A percentile compares a stretch with the other conserved stretches of the same genome.
phyloP scores from a whole-genome alignment of 2,797 vertebrate genomes.

The Cetoscarus ocellatus region DNA sequence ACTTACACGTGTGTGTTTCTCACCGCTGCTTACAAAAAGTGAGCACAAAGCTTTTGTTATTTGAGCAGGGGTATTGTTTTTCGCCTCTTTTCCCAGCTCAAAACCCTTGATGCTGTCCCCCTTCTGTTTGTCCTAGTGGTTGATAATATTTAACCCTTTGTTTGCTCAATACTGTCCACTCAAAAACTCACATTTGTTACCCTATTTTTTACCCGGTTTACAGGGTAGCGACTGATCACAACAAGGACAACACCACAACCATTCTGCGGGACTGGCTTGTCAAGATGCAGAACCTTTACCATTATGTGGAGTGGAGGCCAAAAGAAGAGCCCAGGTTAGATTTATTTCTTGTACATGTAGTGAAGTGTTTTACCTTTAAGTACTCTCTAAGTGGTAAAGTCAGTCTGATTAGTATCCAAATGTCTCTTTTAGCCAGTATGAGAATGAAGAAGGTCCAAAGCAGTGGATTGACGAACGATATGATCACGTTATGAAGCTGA shows the following conservation, averaged over 20 bases:
- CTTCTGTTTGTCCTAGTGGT: background rate
- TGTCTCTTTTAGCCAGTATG: conserved; percentile 80
- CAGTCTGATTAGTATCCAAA: conserved; percentile 3
- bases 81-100: conserved; percentile 32
- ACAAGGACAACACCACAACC: conserved; percentile 90
- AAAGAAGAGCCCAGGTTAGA: conserved; percentile 88
- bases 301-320: conserved; percentile 94
- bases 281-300: conserved; percentile 90
- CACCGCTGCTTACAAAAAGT: conserved; percentile 29
- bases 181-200: conserved; percentile 22
- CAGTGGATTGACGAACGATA: conserved; percentile 91
- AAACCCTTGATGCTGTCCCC: conserved; percentile 16
- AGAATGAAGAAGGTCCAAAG: conserved; percentile 90
- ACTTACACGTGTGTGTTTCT: conserved; percentile 44
- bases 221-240: conserved; percentile 96
- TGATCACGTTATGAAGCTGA: conserved; percentile 93
- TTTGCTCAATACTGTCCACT: background rate
- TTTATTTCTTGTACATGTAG: background rate
- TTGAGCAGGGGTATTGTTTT: conserved; percentile 54
- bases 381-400: background rate
- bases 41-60: conserved; percentile 58
- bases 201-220: conserved; percentile 27
- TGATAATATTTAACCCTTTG: conserved; percentile 1
- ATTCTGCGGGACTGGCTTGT: conserved; percentile 92
- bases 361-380: background rate